phyloP scores from a whole-genome alignment of 2,797 vertebrate genomes.

The Peromyscus eremicus region DNA sequence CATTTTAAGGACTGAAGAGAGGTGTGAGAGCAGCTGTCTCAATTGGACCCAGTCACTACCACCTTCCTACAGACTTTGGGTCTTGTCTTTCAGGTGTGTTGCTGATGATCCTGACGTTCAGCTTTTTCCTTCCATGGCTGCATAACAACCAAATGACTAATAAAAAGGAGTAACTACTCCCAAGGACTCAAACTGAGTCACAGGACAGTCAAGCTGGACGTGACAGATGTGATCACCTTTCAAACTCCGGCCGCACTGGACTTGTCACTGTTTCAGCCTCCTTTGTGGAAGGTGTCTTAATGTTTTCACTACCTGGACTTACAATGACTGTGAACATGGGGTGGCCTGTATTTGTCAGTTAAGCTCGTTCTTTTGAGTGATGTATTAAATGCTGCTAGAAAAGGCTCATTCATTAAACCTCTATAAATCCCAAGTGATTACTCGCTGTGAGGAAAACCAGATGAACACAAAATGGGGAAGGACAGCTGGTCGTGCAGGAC shows the following conservation, averaged over 20 bases:
- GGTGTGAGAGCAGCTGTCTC: background rate
- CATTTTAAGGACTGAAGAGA: background rate
- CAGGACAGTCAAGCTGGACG: slow-evolving; percentile 39
- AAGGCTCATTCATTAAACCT: slow-evolving; percentile 70
- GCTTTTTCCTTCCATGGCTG: slow-evolving; percentile 82
- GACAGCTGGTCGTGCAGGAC: background rate
- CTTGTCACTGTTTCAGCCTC: slow-evolving; percentile 27
- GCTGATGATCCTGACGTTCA: slow-evolving; percentile 83
- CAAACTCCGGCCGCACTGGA: slow-evolving; percentile 49
- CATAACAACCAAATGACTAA: slow-evolving; percentile 65
- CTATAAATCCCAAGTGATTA: slow-evolving; percentile 58
- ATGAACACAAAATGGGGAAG: background rate
- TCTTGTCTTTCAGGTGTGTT: slow-evolving; percentile 86
- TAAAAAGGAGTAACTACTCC: slow-evolving; percentile 73
- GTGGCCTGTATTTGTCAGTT: slow-evolving; percentile 70
- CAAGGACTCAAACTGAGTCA: slow-evolving; percentile 60
- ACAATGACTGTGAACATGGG: slow-evolving; percentile 71
- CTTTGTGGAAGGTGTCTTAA: slow-evolving; percentile 62
- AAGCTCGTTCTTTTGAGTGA: slow-evolving; percentile 72
- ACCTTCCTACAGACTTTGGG: slow-evolving; percentile 22
- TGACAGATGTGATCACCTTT: slow-evolving; percentile 45
- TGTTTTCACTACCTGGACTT: slow-evolving; percentile 68
- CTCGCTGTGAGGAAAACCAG: slow-evolving; percentile 43
- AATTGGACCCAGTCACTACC: background rate
- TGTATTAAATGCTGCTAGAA: slow-evolving; percentile 75